These are phyloP conservation scores for Anarsia innoxiella DNA, from an alignment of 2,888 invertebrate species.

Conservation along the genomic window DNA sequence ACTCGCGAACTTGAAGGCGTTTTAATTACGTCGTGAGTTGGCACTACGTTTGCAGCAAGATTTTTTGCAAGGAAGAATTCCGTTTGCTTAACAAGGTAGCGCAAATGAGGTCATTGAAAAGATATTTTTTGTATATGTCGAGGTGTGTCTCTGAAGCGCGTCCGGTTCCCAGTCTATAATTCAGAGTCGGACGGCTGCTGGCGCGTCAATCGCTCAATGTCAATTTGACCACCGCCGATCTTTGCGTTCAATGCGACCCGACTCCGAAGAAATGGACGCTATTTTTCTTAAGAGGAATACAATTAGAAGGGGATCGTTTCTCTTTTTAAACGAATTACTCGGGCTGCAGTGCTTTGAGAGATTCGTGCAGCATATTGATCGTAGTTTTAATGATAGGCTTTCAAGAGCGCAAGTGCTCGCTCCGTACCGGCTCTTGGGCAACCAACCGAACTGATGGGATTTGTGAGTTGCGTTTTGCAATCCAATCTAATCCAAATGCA, in stretches of 20 bases:
- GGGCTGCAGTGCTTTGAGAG: conserved; percentile 35
- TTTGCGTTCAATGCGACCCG: conserved; percentile 42
- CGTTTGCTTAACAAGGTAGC: too few relatives aligned
- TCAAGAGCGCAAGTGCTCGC: too few relatives aligned
- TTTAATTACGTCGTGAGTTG: too few relatives aligned
- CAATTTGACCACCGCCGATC: conserved; percentile 46
- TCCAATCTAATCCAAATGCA: too few relatives aligned
- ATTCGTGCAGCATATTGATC: not conserved
- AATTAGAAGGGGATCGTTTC: conserved; percentile 57
- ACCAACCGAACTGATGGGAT: conserved; percentile 15
- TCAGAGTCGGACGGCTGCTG: conserved; percentile 42
- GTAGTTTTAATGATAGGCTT: not conserved
- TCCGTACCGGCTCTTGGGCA: too few relatives aligned
- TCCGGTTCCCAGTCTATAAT: conserved; percentile 41
- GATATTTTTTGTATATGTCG: conserved; percentile 19
- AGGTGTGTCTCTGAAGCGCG: conserved; percentile 39
- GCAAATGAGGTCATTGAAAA: not conserved
- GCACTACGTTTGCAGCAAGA: too few relatives aligned
- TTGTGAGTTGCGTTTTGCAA: conserved; percentile 23
- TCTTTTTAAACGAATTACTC: conserved; percentile 41
- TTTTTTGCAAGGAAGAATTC: too few relatives aligned
- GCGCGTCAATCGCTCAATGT: conserved; percentile 57
- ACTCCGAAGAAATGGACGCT: conserved; percentile 49
- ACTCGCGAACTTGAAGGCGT: conserved; percentile 7
- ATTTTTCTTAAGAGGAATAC: conserved; percentile 62